Conservation (phyloP, 2,113 vertebrate genomes). For the Apaloderma vittatum region DNA sequence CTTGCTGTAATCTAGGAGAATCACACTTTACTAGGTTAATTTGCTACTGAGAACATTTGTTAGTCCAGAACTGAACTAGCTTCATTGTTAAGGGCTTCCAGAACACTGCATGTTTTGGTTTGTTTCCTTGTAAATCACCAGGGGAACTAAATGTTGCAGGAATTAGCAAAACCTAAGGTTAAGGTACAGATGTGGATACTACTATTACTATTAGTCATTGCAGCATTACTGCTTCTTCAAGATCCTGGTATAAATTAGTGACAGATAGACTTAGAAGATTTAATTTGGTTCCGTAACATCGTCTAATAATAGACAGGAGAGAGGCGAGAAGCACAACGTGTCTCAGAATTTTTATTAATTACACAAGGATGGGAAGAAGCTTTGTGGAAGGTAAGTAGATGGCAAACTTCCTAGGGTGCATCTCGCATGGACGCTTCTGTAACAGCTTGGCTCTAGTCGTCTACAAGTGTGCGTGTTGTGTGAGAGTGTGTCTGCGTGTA, state of each 20-base stretch:
- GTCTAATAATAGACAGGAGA: background rate
- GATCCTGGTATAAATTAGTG: background rate
- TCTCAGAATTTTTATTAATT: background rate
- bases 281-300: background rate
- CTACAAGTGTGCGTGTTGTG: rapidly evolving
- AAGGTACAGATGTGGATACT: background rate
- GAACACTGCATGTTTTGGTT: background rate
- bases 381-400: background rate
- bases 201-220: background rate
- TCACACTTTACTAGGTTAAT: background rate
- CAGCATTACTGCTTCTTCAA: background rate
- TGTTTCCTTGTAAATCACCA: background rate
- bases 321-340: background rate
- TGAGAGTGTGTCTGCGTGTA: no score
- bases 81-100: background rate
- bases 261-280: background rate
- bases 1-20: constrained; percentile 42
- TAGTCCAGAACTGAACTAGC: background rate
- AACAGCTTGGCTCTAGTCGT: background rate
- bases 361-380: background rate
- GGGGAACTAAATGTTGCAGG: background rate
- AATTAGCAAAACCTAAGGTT: background rate
- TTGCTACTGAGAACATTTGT: background rate
- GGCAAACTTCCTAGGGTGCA: background rate
- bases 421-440: no score